Evolutionary conservation across 2,797 vertebrate species (phyloP).

Genomic region (Pipistrellus pipistrellus): DNA sequence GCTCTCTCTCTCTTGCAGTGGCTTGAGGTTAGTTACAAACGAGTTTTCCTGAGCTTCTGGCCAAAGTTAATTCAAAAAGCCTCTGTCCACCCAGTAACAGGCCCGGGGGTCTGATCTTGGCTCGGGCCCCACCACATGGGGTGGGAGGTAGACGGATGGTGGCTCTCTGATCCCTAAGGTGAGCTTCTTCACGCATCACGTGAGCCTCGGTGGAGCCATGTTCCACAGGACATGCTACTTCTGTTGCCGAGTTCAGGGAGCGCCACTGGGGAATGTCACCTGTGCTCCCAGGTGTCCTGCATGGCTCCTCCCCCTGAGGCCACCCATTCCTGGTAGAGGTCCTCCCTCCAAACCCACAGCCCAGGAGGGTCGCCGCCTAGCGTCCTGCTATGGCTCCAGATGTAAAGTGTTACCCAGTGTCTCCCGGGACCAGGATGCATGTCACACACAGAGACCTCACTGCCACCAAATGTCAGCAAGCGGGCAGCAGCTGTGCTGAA

Average conservation of each 20-base stretch:
- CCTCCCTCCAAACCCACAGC: not conserved
- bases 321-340: not conserved
- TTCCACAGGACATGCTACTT: not conserved
- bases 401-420: accelerated
- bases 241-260: not conserved
- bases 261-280: accelerated
- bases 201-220: not conserved
- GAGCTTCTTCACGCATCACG: not conserved
- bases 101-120: not conserved
- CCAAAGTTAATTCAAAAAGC: not conserved
- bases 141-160: accelerated
- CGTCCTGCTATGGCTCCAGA: not conserved
- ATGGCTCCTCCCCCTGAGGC: not conserved
- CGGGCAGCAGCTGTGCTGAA: accelerated
- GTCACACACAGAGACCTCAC: not conserved
- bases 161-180: not conserved
- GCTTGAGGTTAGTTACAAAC: not conserved
- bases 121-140: not conserved
- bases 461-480: not conserved
- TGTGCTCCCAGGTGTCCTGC: not conserved
- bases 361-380: accelerated
- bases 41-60: not conserved
- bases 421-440: not conserved
- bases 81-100: not conserved
- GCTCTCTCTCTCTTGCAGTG: not conserved